phyloP scores from a whole-genome alignment of 2,797 vertebrate species.

The Tangara arthus region DNA sequence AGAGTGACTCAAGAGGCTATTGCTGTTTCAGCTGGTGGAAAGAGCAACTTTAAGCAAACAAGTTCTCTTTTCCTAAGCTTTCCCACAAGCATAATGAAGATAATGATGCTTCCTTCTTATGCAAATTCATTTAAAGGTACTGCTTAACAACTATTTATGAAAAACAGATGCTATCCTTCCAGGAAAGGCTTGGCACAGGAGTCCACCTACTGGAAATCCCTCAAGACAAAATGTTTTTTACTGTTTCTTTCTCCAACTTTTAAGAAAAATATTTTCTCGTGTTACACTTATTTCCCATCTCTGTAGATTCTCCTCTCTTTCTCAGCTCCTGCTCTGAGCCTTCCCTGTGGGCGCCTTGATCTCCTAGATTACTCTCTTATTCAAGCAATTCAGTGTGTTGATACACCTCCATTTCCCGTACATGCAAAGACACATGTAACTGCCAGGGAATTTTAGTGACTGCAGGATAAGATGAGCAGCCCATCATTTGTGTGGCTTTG shows the following conservation, averaged over 20 bases:
- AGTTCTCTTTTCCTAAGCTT: slow-evolving; percentile 20
- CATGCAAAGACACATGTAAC: neutral
- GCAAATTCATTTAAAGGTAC: slow-evolving; percentile 22
- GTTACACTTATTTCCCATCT: neutral
- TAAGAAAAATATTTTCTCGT: neutral
- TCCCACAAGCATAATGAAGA: slow-evolving; percentile 38
- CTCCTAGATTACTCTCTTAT: neutral
- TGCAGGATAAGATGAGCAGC: neutral
- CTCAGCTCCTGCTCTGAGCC: neutral
- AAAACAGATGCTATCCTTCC: neutral
- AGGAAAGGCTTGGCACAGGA: neutral
- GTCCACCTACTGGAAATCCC: neutral
- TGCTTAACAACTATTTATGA: neutral
- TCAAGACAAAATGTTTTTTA: neutral
- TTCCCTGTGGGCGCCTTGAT: neutral
- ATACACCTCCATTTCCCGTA: neutral
- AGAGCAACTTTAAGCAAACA: slow-evolving; percentile 27
- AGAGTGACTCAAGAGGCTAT: slow-evolving; percentile 13
- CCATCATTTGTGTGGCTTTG: neutral
- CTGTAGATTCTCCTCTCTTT: neutral
- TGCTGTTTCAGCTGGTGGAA: neutral
- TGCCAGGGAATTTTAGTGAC: neutral
- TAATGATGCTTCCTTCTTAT: slow-evolving; percentile 26
- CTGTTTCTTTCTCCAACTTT: neutral
- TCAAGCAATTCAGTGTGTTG: neutral